Base-by-base conservation (phyloP, 2,113 vertebrate species). In the Electrona antarctica region DNA sequence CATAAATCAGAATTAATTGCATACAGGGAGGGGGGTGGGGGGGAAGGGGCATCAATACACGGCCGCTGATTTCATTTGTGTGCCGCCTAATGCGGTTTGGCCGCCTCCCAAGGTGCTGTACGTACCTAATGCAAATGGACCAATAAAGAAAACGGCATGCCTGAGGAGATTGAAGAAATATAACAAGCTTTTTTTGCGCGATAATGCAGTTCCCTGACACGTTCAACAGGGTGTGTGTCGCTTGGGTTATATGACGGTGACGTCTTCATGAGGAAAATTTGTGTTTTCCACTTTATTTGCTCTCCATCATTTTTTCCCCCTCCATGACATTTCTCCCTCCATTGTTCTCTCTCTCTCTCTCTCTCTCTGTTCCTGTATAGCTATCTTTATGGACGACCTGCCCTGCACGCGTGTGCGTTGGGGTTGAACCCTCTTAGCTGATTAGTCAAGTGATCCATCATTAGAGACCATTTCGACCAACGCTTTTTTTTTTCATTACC, bases 1-100 rank as follows among this genome's bases (percentile, higher is more conserved):
- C 28, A 81, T 87, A 78, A 84, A 90, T 86, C 77, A 74, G 77
- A 86, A 87, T 85, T 67, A 89, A 89, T 83, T 83, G 85, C 74
- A 48, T 76, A 51, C 8, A 29, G 52, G 51, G 33, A 67, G 71
- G 73, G 74, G 21, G 33, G 33, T 1, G 33, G 3, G 5, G 33
- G 33, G 5, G 33, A 48, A 28, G 69, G 71, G 73, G 74, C 78
- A 78, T 85, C 81, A 79, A 85, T 80, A 77, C 15, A 46, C 59
- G 56, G 71, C 66, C 63, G 67, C 60, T 76, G 80, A 81, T 84
- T 86, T 84, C 8, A 85, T 88, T 87, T 77, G 65, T 71, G 6
- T 48, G 52, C 7, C 21, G 46, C 70, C 62, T 83, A 77, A 82
- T 80, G 75, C 3, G 51, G 76, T 81, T 79, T 63, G 70, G 33